Evolutionary conservation across 2,797 vertebrate genomes (phyloP).

Genomic region (Carduelis carduelis): DNA sequence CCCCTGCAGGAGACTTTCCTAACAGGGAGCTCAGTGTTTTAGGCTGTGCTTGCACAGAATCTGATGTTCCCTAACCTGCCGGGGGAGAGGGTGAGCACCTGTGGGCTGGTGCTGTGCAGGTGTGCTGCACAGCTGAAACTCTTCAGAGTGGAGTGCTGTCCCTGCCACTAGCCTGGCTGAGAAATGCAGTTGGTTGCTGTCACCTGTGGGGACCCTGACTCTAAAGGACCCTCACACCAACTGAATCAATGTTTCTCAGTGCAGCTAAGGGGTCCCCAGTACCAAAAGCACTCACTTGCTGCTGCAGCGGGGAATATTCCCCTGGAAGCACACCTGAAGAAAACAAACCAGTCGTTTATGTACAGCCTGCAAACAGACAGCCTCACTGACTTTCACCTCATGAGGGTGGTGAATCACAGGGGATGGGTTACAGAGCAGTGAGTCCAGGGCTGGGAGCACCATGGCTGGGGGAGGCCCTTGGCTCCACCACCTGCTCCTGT

Average conservation of each 20-base stretch:
- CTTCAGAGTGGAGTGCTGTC: not conserved
- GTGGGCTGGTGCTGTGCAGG: accelerated
- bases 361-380: not conserved
- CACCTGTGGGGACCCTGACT: not conserved
- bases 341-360: not conserved
- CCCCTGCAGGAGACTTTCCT: not conserved
- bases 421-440: not conserved
- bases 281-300: not conserved
- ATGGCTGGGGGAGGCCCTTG: accelerated
- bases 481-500: not conserved
- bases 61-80: not conserved
- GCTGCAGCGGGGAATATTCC: not conserved
- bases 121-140: not conserved
- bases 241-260: accelerated
- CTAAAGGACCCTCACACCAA: accelerated
- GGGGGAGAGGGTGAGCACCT: not conserved
- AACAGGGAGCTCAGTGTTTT: not conserved
- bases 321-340: not conserved
- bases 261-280: not conserved
- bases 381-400: not conserved
- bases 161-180: not conserved
- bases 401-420: not conserved
- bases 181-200: not conserved
- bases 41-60: not conserved
- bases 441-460: not conserved